These are phyloP conservation scores for Muricea muricata DNA, from an alignment of 92 coral and sea anemone genomes.

Conservation along the genomic window DNA sequence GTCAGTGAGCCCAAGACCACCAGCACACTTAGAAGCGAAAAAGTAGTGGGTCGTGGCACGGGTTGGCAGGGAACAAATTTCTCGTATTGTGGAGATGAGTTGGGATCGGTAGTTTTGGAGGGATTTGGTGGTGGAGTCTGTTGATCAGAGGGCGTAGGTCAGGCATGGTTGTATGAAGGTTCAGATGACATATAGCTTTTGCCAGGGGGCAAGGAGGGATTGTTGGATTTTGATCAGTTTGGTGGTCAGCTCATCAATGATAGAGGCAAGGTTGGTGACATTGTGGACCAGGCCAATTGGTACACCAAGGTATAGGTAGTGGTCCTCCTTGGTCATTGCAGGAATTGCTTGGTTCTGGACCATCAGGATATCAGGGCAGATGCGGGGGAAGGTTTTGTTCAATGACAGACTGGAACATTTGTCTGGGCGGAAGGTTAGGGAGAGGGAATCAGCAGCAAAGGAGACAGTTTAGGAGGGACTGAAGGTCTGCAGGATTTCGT, in stretches of 20 bases:
- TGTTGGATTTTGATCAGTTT: conserved; percentile 16
- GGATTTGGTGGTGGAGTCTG: too few species aligned
- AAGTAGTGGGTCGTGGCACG: too few species aligned
- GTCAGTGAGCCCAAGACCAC: too few species aligned
- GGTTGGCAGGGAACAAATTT: too few species aligned
- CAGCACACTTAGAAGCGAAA: too few species aligned
- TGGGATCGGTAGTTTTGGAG: too few species aligned
- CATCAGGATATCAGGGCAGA: neutral
- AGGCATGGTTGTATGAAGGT: conserved; percentile 45
- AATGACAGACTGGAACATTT: conserved; percentile 39
- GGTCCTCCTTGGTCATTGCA: neutral
- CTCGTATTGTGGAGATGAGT: too few species aligned
- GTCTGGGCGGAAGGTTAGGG: conserved; percentile 14
- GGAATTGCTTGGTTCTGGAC: neutral
- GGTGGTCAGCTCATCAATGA: neutral
- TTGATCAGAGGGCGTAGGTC: conserved; percentile 47
- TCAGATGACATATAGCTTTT: conserved; percentile 40
- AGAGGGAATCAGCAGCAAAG: conserved; percentile 7
- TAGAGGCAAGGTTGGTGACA: neutral
- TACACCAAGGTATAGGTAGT: conserved; percentile 48
- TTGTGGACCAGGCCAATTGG: conserved; percentile 30
- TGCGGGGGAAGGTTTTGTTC: neutral
- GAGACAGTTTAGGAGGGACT: conserved; percentile 19
- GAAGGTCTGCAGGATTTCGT: conserved; percentile 8
- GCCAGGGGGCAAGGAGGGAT: conserved; percentile 49